phyloP scores from a whole-genome alignment of 2,888 invertebrate genomes.

The Pandemis heparana region DNA sequence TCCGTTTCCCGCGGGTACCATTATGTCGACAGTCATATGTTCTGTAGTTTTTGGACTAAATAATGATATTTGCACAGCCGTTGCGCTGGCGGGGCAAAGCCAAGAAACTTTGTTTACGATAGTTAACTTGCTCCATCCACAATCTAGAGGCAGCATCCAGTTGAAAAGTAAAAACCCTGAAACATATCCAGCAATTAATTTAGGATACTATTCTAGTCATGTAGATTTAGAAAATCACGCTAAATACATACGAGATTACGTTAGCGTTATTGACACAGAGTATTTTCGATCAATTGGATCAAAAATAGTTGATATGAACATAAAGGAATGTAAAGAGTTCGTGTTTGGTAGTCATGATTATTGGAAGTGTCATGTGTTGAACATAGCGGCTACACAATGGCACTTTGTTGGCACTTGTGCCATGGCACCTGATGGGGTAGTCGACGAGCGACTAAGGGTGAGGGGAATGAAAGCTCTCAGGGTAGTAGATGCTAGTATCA shows the following conservation, averaged over 20 bases:
- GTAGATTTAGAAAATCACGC: constrained; percentile 54
- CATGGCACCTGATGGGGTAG: constrained; percentile 18
- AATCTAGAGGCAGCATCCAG: constrained; percentile 60
- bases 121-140: constrained; percentile 33
- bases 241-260: constrained; percentile 50
- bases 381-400: constrained; percentile 10
- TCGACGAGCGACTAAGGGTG: constrained; percentile 20
- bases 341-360: constrained; percentile 25
- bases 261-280: constrained; percentile 49
- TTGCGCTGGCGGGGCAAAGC: constrained; percentile 13
- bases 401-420: constrained; percentile 25
- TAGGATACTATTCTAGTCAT: constrained; percentile 55
- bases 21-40: constrained; percentile 22
- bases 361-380: constrained; percentile 28
- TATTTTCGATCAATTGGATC: constrained; percentile 50
- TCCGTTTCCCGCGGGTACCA: constrained; percentile 16
- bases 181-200: constrained; percentile 54
- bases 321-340: constrained; percentile 55
- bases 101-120: background rate
- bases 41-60: constrained; percentile 9
- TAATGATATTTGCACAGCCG: constrained; percentile 5
- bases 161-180: constrained; percentile 57
- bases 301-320: constrained; percentile 50
- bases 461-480: constrained; percentile 8
- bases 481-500: constrained; percentile 27